These are phyloP conservation scores for Aspiorhynchus laticeps DNA, from an alignment of 2,113 vertebrate species.

Conservation along the genomic window DNA sequence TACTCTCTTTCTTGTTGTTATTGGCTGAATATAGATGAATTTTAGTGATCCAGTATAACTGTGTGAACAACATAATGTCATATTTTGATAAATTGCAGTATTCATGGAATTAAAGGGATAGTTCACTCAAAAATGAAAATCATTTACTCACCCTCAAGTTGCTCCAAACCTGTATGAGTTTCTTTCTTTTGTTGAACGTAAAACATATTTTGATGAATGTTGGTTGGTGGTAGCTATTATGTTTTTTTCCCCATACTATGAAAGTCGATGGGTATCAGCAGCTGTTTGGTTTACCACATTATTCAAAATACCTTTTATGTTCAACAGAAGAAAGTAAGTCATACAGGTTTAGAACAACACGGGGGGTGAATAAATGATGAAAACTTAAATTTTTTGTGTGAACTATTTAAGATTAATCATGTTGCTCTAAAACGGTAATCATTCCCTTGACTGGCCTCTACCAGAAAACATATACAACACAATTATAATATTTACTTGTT, in stretches of 20 bases:
- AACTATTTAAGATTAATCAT: background rate
- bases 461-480: background rate
- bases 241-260: too few species aligned
- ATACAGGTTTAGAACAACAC: background rate
- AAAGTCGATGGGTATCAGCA: background rate
- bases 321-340: background rate
- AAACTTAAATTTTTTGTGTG: too few species aligned
- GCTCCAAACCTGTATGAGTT: background rate
- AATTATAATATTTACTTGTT: background rate
- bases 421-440: background rate
- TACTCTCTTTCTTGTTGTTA: background rate
- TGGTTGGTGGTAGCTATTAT: background rate
- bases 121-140: background rate
- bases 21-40: background rate
- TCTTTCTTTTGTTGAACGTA: background rate
- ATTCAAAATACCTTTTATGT: background rate
- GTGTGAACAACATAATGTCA: background rate
- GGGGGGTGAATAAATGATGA: too few species aligned
- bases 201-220: background rate
- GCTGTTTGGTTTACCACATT: background rate
- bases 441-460: background rate
- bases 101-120: background rate
- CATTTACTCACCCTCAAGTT: background rate
- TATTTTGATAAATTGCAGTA: background rate
- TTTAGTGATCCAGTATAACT: background rate